Evolutionary conservation across 1,140 invertebrate species (phyloP).

Genomic region (Coenobita brevimanus): DNA sequence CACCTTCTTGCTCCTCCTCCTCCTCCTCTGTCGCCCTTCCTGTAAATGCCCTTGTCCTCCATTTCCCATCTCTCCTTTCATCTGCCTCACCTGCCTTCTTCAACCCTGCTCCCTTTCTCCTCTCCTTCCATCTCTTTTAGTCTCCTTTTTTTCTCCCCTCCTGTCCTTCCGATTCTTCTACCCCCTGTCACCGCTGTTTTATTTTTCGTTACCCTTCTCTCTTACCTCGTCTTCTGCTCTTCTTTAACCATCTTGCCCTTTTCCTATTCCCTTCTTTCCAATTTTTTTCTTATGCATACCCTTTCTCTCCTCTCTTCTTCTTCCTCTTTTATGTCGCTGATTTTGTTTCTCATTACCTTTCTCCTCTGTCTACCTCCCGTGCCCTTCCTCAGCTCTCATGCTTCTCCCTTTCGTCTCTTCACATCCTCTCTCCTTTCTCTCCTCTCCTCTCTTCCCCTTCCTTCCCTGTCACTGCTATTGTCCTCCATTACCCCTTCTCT

Average conservation of each 20-base stretch:
- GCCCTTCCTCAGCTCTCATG: neutral
- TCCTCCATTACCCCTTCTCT: too few species aligned
- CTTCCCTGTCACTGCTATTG: neutral
- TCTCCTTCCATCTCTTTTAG: neutral
- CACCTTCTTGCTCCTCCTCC: neutral
- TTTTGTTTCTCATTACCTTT: neutral
- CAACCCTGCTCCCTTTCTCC: neutral
- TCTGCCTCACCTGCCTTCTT: too few species aligned
- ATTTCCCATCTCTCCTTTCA: neutral
- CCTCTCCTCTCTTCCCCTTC: neutral
- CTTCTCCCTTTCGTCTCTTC: neutral
- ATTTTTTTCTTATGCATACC: too few species aligned
- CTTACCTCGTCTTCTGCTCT: constrained; percentile 2
- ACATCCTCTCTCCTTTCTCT: neutral
- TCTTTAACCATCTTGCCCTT: neutral
- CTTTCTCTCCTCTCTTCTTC: neutral
- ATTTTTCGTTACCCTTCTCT: neutral
- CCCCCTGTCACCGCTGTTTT: neutral
- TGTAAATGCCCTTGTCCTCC: too few species aligned
- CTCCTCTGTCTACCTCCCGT: too few species aligned
- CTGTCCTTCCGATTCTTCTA: neutral
- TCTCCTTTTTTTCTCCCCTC: neutral
- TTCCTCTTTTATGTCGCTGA: neutral
- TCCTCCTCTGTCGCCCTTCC: neutral
- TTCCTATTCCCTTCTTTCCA: neutral